Base-by-base conservation (phyloP, 2,888 invertebrate genomes). In the Stegophylla sp. region DNA sequence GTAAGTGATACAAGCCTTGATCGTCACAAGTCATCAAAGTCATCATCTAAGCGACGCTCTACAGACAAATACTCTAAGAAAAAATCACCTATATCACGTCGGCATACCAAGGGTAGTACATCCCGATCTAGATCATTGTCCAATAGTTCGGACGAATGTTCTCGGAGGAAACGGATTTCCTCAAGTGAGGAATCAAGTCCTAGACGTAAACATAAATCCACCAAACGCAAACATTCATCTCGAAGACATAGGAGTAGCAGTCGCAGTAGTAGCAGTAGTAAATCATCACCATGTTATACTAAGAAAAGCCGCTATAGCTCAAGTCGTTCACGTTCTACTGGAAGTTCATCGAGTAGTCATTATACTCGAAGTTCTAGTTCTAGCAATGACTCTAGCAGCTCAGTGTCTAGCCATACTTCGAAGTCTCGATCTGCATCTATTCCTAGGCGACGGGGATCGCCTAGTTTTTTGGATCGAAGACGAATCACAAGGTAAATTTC, bases 401-500 rank as follows among this genome's bases (percentile, higher is more conserved):
- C 85, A 61, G 85, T 86, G 26, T 88, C 87, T 86, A 88, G 88
- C 51, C 75, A 74, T 91, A 79, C 71, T 69, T 71, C 69, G 48
- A 79, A 79, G 84, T 92, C 92, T 82, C 89, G 93, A 83, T 94
- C 94, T 82, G 93, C 92, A n/a, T 96, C 96, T 82, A 97, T 97
- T 87, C 95, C 97, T 73, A 89, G 97, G 82, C 91, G 97, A 83
- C 92, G 94, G 84, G 97, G 97, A 63, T 97, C 97, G 82, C 97
- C 97, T 26, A 95, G 95, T 87, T 97, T 97, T 88, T 89, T 97
- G 83, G 97, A 97, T 87, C 90, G 96, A 85, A 90, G 97, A 82
- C 91, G 97, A 84, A 97, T 97, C 85, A 97, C 97, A 85, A 97
- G 97, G 97, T 97, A 91, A 88, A 74, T 43, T 81, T 66, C 74